These are phyloP conservation scores for Rhagoletis zephyria DNA, from an alignment of 1,140 invertebrate genomes.

Conservation along the genomic window DNA sequence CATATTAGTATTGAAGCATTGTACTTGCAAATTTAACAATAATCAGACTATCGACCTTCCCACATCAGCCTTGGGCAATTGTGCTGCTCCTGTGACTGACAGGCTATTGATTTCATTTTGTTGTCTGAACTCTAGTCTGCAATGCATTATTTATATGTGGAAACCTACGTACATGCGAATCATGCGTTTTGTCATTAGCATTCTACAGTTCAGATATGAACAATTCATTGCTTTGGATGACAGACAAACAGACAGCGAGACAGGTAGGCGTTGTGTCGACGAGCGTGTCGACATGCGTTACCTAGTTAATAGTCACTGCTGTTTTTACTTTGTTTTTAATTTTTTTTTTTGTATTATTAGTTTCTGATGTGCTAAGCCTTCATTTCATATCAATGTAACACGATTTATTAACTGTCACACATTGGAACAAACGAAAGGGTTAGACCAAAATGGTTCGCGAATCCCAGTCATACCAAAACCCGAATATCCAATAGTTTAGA, in stretches of 20 bases:
- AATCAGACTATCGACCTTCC: neutral
- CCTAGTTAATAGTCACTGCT: neutral
- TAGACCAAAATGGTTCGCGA: neutral
- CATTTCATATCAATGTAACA: slow-evolving; percentile 8
- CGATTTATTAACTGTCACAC: slow-evolving; percentile 6
- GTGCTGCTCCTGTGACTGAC: neutral
- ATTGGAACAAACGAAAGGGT: neutral
- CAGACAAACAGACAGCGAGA: neutral
- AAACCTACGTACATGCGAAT: neutral
- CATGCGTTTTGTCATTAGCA: neutral
- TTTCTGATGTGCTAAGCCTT: slow-evolving; percentile 12
- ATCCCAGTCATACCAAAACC: too few relatives aligned
- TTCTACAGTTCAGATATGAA: neutral
- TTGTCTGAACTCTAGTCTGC: neutral
- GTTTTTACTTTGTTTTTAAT: neutral
- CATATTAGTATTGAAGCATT: too few relatives aligned
- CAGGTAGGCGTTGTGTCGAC: neutral
- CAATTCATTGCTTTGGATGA: too few relatives aligned
- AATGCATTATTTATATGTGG: neutral
- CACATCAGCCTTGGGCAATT: too few relatives aligned
- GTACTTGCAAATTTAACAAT: slow-evolving; percentile 25
- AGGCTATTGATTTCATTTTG: slow-evolving; percentile 5
- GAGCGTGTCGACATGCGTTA: slow-evolving; percentile 31
- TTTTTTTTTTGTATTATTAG: neutral
- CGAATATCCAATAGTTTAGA: too few relatives aligned